Evolutionary conservation across 2,113 vertebrate species (phyloP).

Genomic region (Triplophysa siluroides): DNA sequence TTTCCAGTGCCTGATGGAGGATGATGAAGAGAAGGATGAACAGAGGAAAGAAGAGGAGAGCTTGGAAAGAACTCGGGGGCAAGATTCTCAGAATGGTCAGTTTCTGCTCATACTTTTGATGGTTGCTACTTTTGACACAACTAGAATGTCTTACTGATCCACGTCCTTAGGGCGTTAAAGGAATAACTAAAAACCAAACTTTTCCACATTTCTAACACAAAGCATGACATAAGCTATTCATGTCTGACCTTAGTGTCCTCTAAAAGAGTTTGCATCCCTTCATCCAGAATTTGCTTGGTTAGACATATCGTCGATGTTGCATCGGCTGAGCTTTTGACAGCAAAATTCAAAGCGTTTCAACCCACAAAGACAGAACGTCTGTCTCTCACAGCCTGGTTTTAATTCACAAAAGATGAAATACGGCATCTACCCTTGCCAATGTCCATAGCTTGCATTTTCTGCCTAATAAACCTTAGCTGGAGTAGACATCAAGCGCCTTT

Average conservation of each 20-base stretch:
- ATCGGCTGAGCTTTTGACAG: too few species aligned
- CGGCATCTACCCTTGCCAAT: too few species aligned
- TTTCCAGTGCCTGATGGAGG: conserved; percentile 73
- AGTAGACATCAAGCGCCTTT: not conserved
- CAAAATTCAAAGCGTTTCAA: too few species aligned
- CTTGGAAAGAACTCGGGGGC: conserved; percentile 61
- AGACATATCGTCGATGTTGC: too few species aligned
- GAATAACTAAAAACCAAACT: not conserved
- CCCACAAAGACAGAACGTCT: too few species aligned
- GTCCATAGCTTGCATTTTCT: conserved; percentile 5
- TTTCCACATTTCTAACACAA: too few species aligned
- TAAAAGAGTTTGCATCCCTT: too few species aligned
- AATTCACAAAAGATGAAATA: too few species aligned
- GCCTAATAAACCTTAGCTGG: not conserved
- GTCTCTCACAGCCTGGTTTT: too few species aligned
- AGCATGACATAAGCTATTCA: too few species aligned
- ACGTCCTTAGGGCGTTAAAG: not conserved
- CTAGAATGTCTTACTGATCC: not conserved
- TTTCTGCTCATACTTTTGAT: conserved; percentile 58
- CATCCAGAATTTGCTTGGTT: too few species aligned
- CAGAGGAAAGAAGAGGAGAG: conserved; percentile 48
- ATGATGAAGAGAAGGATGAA: conserved; percentile 64
- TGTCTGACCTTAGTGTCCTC: too few species aligned
- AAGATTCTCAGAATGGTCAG: conserved; percentile 69
- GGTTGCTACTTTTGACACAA: not conserved